Evolutionary conservation across 1,140 invertebrate genomes (phyloP), one percentile per base, ranked within the genome.

Genomic region (Orussus abietinus): DNA sequence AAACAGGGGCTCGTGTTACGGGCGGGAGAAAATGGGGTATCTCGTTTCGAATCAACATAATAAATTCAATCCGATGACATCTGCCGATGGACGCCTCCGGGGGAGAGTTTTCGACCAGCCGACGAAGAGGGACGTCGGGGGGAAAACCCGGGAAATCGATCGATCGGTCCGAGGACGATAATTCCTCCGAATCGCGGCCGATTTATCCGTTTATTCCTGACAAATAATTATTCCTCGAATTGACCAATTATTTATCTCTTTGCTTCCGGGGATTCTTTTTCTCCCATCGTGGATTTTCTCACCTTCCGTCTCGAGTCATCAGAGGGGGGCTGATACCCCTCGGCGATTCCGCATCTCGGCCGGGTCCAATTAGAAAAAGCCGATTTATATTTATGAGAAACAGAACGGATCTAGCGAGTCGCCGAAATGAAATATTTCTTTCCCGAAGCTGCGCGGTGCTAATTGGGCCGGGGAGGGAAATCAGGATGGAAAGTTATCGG

Each of bases 351-450:
- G n/a, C n/a, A n/a, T n/a, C n/a, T n/a, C n/a, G n/a, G n/a, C n/a
- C n/a, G n/a, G n/a, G n/a, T n/a, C n/a, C n/a, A n/a, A n/a, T n/a
- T n/a, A n/a, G n/a, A 55, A 52, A 57, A 62, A 66, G 64, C 54
- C 64, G 57, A 69, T 69, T 69, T 70, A 69, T 70, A 70, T 70
- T 70, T 69, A 70, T 70, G 66, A 70, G 64, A n/a, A n/a, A n/a
- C n/a, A n/a, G n/a, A n/a, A n/a, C n/a, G n/a, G n/a, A n/a, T n/a
- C n/a, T n/a, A n/a, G n/a, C n/a, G n/a, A n/a, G n/a, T n/a, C n/a
- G n/a, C n/a, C n/a, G n/a, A n/a, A n/a, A n/a, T n/a, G n/a, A n/a
- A n/a, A n/a, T n/a, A n/a, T n/a, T n/a, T n/a, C n/a, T n/a, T n/a
- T n/a, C n/a, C n/a, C 22, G 22, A 25, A 25, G 22, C 22, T 25